Base-by-base conservation (phyloP, 1,140 invertebrate genomes). In the Lasaia peninsularis region DNA sequence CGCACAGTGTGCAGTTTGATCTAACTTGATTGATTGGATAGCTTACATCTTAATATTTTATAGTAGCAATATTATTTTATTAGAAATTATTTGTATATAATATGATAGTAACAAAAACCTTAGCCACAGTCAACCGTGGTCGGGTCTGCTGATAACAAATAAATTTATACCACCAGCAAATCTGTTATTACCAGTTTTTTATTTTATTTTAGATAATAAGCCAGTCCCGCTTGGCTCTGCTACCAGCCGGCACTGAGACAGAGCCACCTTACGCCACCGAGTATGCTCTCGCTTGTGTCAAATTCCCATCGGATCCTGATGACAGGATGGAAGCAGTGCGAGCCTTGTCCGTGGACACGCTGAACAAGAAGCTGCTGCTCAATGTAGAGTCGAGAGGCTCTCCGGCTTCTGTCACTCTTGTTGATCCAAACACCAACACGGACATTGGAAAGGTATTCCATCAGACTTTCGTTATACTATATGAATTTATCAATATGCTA, bases 251-350 rank as follows among this genome's bases (percentile, higher is more conserved):
- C 32, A 98, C 96, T 5, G 83, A 83, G 69, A 86, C 91, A 2
- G 93, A 97, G 28, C 93, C 94, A 58, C 92, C 95, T 1, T 97
- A 94, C 75, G 98, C 98, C 0, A 92, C 92, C 12, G 96, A 99
- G 80, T 98, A 97, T 79, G 87, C 89, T 4, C 84, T 99, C 34
- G 97, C 97, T 5, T 95, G 95, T 74, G 92, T 98, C 14, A 89
- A 91, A 64, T 91, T 98, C 71, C 96, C 97, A 1, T 91, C 93
- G 58, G 97, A 98, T 88, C 94, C 93, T 50, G 97, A 98, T 58
- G 94, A 96, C 72, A 91, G 92, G 60, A 91, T 93, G 28, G 92
- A 95, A 69, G 95, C 96, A 0, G 85, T 96, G 4, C 92, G 93
- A 58, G 91, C 90, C n/a, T 90, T 97, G 53, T 80, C 71, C 8